Base-by-base conservation (phyloP, 2,888 invertebrate genomes). In the Agrotis segetum region DNA sequence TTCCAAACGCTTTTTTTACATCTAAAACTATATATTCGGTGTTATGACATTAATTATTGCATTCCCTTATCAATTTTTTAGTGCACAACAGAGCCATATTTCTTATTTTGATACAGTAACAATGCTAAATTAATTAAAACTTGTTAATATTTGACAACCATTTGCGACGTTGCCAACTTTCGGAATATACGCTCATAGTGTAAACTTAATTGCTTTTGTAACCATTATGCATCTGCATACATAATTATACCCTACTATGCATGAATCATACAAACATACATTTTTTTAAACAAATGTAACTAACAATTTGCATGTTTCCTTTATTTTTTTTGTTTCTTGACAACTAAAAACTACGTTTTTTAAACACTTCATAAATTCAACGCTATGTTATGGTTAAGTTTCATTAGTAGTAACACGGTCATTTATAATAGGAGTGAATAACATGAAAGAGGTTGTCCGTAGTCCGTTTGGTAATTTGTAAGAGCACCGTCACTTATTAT, bases 361-460 rank as follows among this genome's bases (percentile, higher is more conserved):
- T 60, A 44, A 58, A 44, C 40, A 72, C n/a, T 58, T 58, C 44
- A 74, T 72, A 59, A 72, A 78, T 58, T 34, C 50, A 58, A 29
- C 34, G 2, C 44, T 16, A 34, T 11, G 13, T 34, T 50, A 47
- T n/a, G 1, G 46, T 34, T 19, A 67, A 14, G 17, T 34, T 52
- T 47, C 34, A 58, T 17, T 34, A 59, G 13, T 50, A 53, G 24
- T 17, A 40, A 65, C 34, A 50, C 19, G 24, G 9, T 11, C 21
- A 60, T 50, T 56, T 60, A n/a, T 69, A 77, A 52, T 52, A 66
- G 63, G 78, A 70, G 62, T 44, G 55, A 52, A 81, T 40, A 63
- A 77, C 77, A 77, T 21, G 62, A 70, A 78, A 81, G 63, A 56
- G 81, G 63, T 77, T 16, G 73, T 52, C 40, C 47, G 13, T 50